phyloP scores from a whole-genome alignment of 1,140 invertebrate genomes.

The Holcopasites calliopsidis region DNA sequence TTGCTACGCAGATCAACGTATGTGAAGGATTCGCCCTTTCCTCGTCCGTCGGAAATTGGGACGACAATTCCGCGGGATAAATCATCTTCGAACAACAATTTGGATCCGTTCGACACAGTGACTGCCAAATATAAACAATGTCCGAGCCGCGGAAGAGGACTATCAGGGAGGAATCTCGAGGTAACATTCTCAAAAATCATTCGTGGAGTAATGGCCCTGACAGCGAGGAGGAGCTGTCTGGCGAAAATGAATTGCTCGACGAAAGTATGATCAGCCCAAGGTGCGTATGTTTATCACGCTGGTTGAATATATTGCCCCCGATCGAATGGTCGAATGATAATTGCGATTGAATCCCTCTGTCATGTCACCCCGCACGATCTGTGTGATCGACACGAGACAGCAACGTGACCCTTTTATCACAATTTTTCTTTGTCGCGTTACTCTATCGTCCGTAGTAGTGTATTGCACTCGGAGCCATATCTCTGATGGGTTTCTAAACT shows the following conservation, averaged over 20 bases:
- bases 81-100: neutral
- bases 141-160: slow-evolving; percentile 15
- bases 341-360: neutral
- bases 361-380: neutral
- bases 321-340: neutral
- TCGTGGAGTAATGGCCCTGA: slow-evolving; percentile 63
- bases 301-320: neutral
- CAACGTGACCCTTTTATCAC: neutral
- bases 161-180: slow-evolving; percentile 7
- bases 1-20: slow-evolving; percentile 35
- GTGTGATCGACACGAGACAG: neutral
- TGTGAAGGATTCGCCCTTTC: slow-evolving; percentile 42
- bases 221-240: slow-evolving; percentile 44
- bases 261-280: slow-evolving; percentile 37
- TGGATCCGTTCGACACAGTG: no score
- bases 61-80: slow-evolving; percentile 46
- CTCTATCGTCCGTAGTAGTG: neutral
- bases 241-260: slow-evolving; percentile 49
- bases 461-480: neutral
- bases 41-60: slow-evolving; percentile 26
- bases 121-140: neutral
- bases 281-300: slow-evolving; percentile 37
- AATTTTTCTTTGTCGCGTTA: slow-evolving; percentile 5
- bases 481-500: neutral
- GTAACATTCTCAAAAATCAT: slow-evolving; percentile 50